Evolutionary conservation across 37 sponge, comb jelly and placozoan genomes (phyloP).

Genomic region (Geodia barretti): DNA sequence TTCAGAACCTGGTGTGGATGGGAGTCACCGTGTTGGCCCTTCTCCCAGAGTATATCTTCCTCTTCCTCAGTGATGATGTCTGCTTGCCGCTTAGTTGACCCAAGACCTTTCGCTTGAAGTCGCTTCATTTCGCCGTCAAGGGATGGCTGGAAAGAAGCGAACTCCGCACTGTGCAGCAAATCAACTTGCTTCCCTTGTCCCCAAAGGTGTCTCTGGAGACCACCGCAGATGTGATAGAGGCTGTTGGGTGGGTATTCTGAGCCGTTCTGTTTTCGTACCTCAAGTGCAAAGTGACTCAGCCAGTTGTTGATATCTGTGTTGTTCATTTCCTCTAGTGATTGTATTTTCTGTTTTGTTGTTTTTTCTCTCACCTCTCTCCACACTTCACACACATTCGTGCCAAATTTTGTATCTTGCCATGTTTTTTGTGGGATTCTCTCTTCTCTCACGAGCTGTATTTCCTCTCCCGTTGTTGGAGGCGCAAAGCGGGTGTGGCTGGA

Average conservation of each 20-base stretch:
- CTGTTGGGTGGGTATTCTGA: not conserved
- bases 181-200: not conserved
- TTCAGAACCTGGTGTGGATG: constrained; percentile 16
- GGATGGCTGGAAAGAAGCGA: not conserved
- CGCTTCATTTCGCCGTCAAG: constrained; percentile 57
- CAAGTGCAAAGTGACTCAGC: constrained; percentile 4
- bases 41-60: constrained; percentile 9
- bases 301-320: not conserved
- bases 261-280: constrained; percentile 1
- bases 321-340: not conserved
- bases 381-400: constrained; percentile 2
- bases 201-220: too few species aligned
- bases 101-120: constrained; percentile 7
- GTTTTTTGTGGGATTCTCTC: constrained; percentile 7
- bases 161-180: constrained; percentile 21
- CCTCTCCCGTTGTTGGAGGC: too few species aligned
- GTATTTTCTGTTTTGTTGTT: not conserved
- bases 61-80: constrained; percentile 37
- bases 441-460: too few species aligned
- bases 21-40: not conserved
- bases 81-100: constrained; percentile 5
- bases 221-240: not conserved
- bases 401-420: constrained; percentile 1
- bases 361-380: not conserved
- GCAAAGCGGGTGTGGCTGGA: too few species aligned